Conservation (phyloP, 2,888 invertebrate species). For the Zelleria hepariella region DNA sequence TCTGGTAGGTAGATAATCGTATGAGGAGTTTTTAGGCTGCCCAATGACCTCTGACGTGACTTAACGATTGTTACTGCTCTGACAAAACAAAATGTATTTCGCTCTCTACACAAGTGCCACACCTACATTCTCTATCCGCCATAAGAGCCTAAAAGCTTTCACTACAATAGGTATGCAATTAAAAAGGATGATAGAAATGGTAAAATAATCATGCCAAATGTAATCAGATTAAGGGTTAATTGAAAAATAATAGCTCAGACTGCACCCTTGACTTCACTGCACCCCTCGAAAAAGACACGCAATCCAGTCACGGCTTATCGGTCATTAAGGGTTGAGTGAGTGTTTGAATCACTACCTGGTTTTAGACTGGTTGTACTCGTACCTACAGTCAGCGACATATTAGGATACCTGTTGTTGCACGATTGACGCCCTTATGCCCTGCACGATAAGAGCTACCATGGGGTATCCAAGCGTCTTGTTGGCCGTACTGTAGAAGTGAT, state of each 20-base stretch:
- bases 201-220: constrained; percentile 12
- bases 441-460: too few relatives aligned
- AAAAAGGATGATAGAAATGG: not conserved
- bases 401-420: too few relatives aligned
- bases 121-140: not conserved
- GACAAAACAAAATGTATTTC: too few relatives aligned
- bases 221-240: constrained; percentile 37
- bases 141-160: not conserved
- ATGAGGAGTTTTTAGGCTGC: too few relatives aligned
- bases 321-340: not conserved
- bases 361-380: too few relatives aligned
- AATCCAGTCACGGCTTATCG: constrained; percentile 24
- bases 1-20: too few relatives aligned
- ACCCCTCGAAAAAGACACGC: constrained; percentile 38
- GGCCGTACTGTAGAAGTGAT: too few relatives aligned
- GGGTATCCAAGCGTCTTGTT: too few relatives aligned
- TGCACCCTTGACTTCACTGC: constrained; percentile 27
- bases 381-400: too few relatives aligned
- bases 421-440: too few relatives aligned
- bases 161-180: not conserved
- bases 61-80: too few relatives aligned
- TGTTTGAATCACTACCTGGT: not conserved
- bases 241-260: constrained; percentile 46
- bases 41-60: too few relatives aligned
- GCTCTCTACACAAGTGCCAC: not conserved